Evolutionary conservation across 2,113 vertebrate genomes (phyloP).

Genomic region (Apodemus sylvaticus): DNA sequence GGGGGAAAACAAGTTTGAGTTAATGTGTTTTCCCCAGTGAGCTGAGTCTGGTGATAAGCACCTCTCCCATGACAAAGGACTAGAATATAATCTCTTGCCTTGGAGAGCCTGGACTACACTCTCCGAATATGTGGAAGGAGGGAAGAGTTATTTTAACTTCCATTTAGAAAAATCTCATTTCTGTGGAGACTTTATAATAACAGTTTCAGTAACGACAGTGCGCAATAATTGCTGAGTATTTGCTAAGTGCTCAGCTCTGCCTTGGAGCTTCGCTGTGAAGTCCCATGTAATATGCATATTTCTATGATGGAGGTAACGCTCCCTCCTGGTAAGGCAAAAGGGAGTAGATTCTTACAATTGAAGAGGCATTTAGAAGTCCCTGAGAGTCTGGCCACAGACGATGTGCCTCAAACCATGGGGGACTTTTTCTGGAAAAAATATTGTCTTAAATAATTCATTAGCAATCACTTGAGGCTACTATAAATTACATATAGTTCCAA

Average conservation of each 20-base stretch:
- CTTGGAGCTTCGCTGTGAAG: background rate
- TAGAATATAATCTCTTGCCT: background rate
- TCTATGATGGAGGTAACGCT: background rate
- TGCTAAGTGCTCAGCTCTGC: background rate
- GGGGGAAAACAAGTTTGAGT: background rate
- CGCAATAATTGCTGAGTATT: background rate
- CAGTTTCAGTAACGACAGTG: background rate
- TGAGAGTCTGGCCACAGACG: background rate
- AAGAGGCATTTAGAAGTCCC: background rate
- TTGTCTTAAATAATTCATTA: background rate
- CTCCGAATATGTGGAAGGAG: background rate
- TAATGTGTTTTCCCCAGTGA: background rate
- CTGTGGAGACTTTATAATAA: background rate
- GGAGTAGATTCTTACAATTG: background rate
- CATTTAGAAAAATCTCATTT: conserved; percentile 39
- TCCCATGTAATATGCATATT: background rate
- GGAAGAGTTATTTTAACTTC: background rate
- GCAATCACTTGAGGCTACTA: background rate
- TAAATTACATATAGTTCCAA: background rate
- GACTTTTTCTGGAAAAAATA: background rate
- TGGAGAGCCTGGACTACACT: background rate
- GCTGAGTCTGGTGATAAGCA: background rate
- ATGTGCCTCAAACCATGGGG: background rate
- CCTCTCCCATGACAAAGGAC: background rate
- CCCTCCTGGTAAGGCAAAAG: background rate